These are phyloP conservation scores for Diaprepes abbreviatus DNA, from an alignment of 2,888 invertebrate species.

Conservation along the genomic window DNA sequence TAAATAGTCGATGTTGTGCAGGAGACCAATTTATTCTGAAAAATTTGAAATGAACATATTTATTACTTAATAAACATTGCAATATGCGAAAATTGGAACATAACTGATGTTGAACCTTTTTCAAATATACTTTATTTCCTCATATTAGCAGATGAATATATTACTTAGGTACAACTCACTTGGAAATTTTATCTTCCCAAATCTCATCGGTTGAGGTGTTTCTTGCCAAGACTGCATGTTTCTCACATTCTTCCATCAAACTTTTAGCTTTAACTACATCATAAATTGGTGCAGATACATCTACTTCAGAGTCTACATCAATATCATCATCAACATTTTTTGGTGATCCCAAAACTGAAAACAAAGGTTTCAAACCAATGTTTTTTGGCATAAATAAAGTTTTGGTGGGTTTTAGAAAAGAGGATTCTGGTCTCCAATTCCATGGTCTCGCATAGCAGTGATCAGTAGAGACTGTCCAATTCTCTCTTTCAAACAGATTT, in stretches of 20 bases:
- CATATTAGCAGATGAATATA: too few species aligned
- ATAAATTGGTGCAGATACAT: conserved; percentile 69
- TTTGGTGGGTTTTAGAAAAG: conserved; percentile 73
- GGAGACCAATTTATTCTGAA: conserved; percentile 75
- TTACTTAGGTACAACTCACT: conserved; percentile 67
- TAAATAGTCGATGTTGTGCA: conserved; percentile 76
- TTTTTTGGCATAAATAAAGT: conserved; percentile 68
- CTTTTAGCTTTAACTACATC: conserved; percentile 73
- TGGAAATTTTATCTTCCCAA: conserved; percentile 79
- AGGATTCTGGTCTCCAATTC: conserved; percentile 76
- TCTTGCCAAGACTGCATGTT: conserved; percentile 74
- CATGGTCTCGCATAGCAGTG: conserved; percentile 82
- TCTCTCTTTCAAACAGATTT: conserved; percentile 55
- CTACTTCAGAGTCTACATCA: conserved; percentile 69
- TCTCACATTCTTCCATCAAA: conserved; percentile 81
- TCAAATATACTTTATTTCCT: too few species aligned
- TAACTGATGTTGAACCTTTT: too few species aligned
- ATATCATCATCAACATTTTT: conserved; percentile 58
- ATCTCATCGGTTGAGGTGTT: conserved; percentile 72
- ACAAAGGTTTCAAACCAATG: conserved; percentile 52
- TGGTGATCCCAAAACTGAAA: conserved; percentile 48
- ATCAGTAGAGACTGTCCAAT: conserved; percentile 72
- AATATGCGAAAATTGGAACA: too few species aligned
- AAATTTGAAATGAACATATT: too few species aligned
- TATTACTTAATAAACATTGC: too few species aligned